Evolutionary conservation across 2,888 invertebrate species (phyloP).

Genomic region (Macrosoma leucophasiata): DNA sequence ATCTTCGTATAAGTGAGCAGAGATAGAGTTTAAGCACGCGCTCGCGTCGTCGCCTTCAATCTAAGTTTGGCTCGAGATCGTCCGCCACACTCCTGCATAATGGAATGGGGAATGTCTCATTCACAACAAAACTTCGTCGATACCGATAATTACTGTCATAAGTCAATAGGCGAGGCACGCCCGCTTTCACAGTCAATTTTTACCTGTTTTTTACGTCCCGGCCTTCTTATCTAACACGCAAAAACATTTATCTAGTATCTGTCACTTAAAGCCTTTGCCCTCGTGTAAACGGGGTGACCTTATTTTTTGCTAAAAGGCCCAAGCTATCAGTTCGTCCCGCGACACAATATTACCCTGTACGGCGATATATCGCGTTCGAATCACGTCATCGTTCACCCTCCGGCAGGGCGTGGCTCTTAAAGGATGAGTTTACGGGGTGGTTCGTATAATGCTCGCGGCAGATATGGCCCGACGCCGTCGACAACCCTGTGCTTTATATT

Average conservation of each 20-base stretch:
- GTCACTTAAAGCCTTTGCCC: conserved; percentile 70
- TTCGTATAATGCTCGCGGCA: conserved; percentile 40
- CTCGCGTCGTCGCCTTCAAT: conserved; percentile 67
- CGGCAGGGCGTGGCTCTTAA: conserved; percentile 46
- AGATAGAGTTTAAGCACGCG: conserved; percentile 68
- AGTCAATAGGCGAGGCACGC: neutral
- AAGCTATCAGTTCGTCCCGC: conserved; percentile 62
- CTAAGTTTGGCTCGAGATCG: conserved; percentile 66
- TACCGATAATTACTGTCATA: conserved; percentile 54
- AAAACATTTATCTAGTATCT: conserved; percentile 73
- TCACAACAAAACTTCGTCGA: conserved; percentile 47
- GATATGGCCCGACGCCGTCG: conserved; percentile 32
- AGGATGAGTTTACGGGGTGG: conserved; percentile 46
- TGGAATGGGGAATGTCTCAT: conserved; percentile 58
- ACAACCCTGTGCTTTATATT: conserved; percentile 5
- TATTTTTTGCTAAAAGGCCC: conserved; percentile 68
- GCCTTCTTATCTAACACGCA: conserved; percentile 58
- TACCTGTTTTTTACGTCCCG: conserved; percentile 42
- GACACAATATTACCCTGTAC: conserved; percentile 66
- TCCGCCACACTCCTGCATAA: conserved; percentile 66
- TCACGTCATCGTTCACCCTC: conserved; percentile 64
- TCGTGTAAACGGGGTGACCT: conserved; percentile 69
- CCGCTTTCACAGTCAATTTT: conserved; percentile 11
- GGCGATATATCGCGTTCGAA: conserved; percentile 64
- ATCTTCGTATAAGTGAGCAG: conserved; percentile 57